These are phyloP conservation scores for Arrhamphus sclerolepis DNA, from an alignment of 2,797 vertebrate genomes.

Conservation along the genomic window DNA sequence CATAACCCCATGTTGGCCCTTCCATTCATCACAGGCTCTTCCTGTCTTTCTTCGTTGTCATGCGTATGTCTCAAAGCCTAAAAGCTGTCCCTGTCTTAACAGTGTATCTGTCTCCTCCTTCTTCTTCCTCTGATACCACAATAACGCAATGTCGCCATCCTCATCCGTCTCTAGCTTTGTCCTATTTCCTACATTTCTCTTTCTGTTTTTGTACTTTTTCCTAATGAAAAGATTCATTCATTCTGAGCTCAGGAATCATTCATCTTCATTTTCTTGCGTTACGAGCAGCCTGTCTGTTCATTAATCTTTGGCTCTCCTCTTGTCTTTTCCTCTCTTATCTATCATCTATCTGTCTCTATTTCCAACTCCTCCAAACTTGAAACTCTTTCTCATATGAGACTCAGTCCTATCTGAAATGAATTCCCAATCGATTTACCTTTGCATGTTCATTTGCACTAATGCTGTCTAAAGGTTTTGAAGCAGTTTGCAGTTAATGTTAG, in stretches of 20 bases:
- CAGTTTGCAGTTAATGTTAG: slow-evolving; percentile 27
- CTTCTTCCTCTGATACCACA: slow-evolving; percentile 28
- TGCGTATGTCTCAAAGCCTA: slow-evolving; percentile 72
- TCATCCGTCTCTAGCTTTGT: slow-evolving; percentile 46
- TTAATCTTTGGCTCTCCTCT: slow-evolving; percentile 63
- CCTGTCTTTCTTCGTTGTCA: slow-evolving; percentile 65
- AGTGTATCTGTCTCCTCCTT: slow-evolving; percentile 54
- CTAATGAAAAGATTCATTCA: slow-evolving; percentile 66
- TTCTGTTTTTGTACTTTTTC: slow-evolving; percentile 59
- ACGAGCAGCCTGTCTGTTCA: slow-evolving; percentile 55
- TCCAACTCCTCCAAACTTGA: slow-evolving; percentile 34
- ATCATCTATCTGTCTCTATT: slow-evolving; percentile 63
- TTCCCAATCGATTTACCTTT: slow-evolving; percentile 33
- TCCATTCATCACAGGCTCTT: slow-evolving; percentile 74
- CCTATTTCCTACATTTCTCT: slow-evolving; percentile 23
- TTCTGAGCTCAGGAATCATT: slow-evolving; percentile 50
- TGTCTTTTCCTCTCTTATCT: slow-evolving; percentile 53
- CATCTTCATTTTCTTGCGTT: slow-evolving; percentile 65
- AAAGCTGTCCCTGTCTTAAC: slow-evolving; percentile 66
- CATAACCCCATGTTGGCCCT: slow-evolving; percentile 52
- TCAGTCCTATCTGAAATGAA: slow-evolving; percentile 31
- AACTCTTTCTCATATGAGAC: slow-evolving; percentile 43
- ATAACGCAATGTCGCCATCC: slow-evolving; percentile 14
- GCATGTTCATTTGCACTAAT: slow-evolving; percentile 37
- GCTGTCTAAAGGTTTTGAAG: slow-evolving; percentile 4